These are phyloP conservation scores for Marmota flaviventris DNA, from an alignment of 2,113 vertebrate genomes.

Conservation along the genomic window DNA sequence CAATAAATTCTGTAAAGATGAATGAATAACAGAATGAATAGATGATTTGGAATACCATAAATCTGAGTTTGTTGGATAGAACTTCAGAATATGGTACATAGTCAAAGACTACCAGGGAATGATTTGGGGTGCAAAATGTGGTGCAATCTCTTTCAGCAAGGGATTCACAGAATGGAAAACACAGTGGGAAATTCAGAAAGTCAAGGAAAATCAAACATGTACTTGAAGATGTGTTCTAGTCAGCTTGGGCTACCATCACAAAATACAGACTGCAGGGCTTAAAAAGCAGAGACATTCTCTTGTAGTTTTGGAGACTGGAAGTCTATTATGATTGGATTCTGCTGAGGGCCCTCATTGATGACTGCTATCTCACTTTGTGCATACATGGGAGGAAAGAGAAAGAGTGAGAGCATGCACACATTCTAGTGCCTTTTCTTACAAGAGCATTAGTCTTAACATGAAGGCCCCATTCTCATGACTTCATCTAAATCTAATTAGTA, in stretches of 20 bases:
- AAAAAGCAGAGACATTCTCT: not conserved
- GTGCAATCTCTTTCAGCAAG: constrained; percentile 2
- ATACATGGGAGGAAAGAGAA: not conserved
- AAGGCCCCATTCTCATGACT: not conserved
- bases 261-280: not conserved
- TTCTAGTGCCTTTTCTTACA: not conserved
- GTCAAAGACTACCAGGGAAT: not conserved
- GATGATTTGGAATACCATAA: constrained; percentile 10
- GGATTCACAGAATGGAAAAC: not conserved
- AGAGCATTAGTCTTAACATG: not conserved
- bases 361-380: not conserved
- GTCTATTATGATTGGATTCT: not conserved
- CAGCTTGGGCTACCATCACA: not conserved
- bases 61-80: not conserved
- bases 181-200: not conserved
- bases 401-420: not conserved
- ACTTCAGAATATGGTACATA: not conserved
- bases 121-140: not conserved
- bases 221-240: constrained; percentile 22
- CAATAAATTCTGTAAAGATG: constrained; percentile 40
- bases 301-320: not conserved
- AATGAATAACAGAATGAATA: constrained; percentile 45
- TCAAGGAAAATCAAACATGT: not conserved
- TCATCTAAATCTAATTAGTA: not conserved
- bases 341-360: not conserved